Conservation (phyloP, 2,888 invertebrate genomes). For the Drosophila demipolita region DNA sequence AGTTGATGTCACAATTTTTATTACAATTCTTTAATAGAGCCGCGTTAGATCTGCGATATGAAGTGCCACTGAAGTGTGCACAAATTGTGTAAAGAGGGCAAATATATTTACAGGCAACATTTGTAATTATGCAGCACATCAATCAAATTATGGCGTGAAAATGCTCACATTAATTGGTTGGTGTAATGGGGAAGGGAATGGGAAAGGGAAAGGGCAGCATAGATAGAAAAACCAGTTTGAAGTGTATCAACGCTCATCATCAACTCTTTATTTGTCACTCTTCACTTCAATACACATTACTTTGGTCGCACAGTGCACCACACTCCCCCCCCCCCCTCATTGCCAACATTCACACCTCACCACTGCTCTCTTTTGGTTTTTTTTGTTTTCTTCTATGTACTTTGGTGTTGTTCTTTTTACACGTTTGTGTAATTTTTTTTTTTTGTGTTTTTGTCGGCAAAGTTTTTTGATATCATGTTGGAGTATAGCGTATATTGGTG, state of each 20-base stretch:
- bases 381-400: slow-evolving; percentile 19
- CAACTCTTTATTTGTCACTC: slow-evolving; percentile 48
- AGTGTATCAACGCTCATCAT: slow-evolving; percentile 38
- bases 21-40: slow-evolving; percentile 12
- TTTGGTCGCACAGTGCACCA: slow-evolving; percentile 19
- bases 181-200: not conserved
- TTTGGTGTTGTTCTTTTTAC: slow-evolving; percentile 14
- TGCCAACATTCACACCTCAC: slow-evolving; percentile 49
- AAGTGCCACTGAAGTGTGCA: slow-evolving; percentile 10
- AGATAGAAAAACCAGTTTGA: slow-evolving; percentile 55
- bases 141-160: slow-evolving; percentile 72
- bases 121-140: slow-evolving; percentile 58
- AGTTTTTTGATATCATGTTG: slow-evolving; percentile 73
- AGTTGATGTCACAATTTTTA: not conserved
- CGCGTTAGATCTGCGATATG: slow-evolving; percentile 33
- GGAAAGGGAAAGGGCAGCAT: slow-evolving; percentile 3
- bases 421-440: slow-evolving; percentile 16
- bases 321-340: not conserved
- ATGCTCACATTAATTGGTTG: slow-evolving; percentile 62
- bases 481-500: slow-evolving; percentile 12
- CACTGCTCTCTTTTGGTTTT: slow-evolving; percentile 21
- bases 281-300: slow-evolving; percentile 18
- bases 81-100: not conserved
- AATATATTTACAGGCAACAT: slow-evolving; percentile 21
- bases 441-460: slow-evolving; percentile 68